These are phyloP conservation scores for Pollenia angustigena DNA, from an alignment of 2,888 invertebrate species.

Conservation along the genomic window DNA sequence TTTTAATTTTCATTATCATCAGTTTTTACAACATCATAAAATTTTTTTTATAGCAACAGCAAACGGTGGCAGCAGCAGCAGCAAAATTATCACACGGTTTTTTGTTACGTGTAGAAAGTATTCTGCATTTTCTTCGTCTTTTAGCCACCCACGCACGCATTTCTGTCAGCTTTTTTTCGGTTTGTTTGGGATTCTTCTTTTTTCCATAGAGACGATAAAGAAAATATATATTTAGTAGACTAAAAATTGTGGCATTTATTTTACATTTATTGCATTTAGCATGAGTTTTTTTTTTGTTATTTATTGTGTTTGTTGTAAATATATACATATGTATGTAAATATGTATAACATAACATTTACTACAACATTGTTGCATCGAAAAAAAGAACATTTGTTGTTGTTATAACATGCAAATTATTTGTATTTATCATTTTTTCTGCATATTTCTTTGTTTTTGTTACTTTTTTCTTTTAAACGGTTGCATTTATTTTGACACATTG, in stretches of 20 bases:
- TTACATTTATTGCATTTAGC: slow-evolving; percentile 57
- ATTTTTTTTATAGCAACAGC: slow-evolving; percentile 1
- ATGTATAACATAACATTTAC: slow-evolving; percentile 12
- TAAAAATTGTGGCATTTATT: slow-evolving; percentile 55
- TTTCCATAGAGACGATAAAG: not conserved
- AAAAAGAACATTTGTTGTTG: not conserved
- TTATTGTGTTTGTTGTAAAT: slow-evolving; percentile 4
- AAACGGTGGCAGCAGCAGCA: slow-evolving; percentile 1
- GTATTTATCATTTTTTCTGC: slow-evolving; percentile 28
- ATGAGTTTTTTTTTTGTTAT: slow-evolving; percentile 20
- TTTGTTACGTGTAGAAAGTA: not conserved
- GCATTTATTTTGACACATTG: slow-evolving; percentile 74
- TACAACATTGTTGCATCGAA: slow-evolving; percentile 32
- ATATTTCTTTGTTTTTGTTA: slow-evolving; percentile 17
- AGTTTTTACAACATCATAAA: slow-evolving; percentile 61
- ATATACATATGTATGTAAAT: not conserved
- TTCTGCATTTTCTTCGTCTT: not conserved
- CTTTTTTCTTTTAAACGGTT: slow-evolving; percentile 60
- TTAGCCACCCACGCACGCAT: slow-evolving; percentile 25
- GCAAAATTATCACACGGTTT: not conserved
- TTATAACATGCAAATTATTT: slow-evolving; percentile 44
- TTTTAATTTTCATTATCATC: slow-evolving; percentile 65
- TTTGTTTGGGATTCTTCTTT: slow-evolving; percentile 10
- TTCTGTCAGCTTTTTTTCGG: slow-evolving; percentile 48
- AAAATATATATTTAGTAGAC: not conserved